Percentiles rank a stretch among this genome's conserved stretches.
phyloP scores from a whole-genome alignment of 2,888 invertebrate genomes.

The Epistrophe grossulariae region DNA sequence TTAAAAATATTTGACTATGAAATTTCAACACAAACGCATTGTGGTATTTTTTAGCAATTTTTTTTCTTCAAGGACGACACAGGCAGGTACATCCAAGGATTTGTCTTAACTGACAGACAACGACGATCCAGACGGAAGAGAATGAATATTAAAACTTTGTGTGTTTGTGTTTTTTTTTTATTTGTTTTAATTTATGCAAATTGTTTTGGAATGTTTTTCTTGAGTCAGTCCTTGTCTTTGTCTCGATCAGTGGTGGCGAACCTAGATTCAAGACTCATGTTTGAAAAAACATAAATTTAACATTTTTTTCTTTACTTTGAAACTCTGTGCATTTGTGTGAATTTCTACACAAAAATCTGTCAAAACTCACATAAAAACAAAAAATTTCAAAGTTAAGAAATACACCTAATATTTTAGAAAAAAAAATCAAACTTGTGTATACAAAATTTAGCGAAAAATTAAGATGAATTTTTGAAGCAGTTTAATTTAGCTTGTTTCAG shows the following conservation, averaged over 20 bases:
- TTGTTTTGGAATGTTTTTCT: neutral
- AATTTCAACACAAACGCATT: conserved; percentile 27
- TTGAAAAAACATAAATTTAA: too few relatives aligned
- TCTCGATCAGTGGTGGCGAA: neutral
- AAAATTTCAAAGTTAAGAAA: too few relatives aligned
- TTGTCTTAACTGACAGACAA: neutral
- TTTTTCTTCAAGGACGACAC: neutral
- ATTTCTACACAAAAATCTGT: too few relatives aligned
- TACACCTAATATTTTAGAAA: too few relatives aligned
- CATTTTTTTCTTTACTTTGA: too few relatives aligned
- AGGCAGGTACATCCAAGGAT: neutral
- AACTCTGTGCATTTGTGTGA: too few relatives aligned
- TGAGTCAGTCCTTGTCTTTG: neutral
- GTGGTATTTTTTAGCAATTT: neutral
- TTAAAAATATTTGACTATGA: conserved; percentile 42
- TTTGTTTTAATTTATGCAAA: conserved; percentile 5
- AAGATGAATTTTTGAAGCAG: too few relatives aligned
- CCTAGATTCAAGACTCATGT: neutral
- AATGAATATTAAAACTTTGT: neutral
- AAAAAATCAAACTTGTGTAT: too few relatives aligned
- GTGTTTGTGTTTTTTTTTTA: too few relatives aligned
- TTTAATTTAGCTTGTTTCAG: too few relatives aligned
- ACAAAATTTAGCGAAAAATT: too few relatives aligned
- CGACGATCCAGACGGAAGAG: neutral
- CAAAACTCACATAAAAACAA: too few relatives aligned